Base-by-base conservation (phyloP, 2,113 vertebrate species). In the Halcyon senegalensis region DNA sequence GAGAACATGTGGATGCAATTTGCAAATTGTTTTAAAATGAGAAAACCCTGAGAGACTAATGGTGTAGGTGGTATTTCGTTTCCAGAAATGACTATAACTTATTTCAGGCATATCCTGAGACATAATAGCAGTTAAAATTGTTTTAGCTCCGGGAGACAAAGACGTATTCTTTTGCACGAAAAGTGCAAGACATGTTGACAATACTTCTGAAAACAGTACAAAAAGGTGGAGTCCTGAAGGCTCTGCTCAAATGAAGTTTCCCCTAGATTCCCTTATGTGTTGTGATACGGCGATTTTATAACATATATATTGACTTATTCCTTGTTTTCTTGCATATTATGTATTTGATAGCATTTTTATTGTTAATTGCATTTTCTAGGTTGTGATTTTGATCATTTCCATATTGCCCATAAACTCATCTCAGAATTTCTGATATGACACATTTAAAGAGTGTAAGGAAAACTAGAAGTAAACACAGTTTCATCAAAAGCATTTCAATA, bases 81-180 rank as follows among this genome's bases (percentile, higher is more conserved):
- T 88, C 82, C 79, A 95, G 60, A 84, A 95, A 87, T 86, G 80
- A 67, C 67, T 91, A 31, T 87, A 77, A 80, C 37, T 86, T 88
- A 59, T 74, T 93, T 87, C 46, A 88, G 64, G 37, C 37, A 46
- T 50, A 91, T 70, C 63, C 59, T 77, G 63, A 93, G 82, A 90
- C 55, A 62, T 46, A 94, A 59, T 33, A 95, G 44, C 0, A 0
- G 23, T 77, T 90, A 80, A 95, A 96, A 77, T 62, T 43, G 44
- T 3, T 78, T 51, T 56, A 77, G 51, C 9, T 93, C 75, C 56
- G 77, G 68, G 59, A 89, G 64, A 46, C 33, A 37, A 67, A 66
- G 76, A 28, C 0, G 0, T 24, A 39, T 5, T 86, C 84, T 90
- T 88, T 77, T 44, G 5, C 19, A 73, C 7, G 41, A 69, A 50